Evolutionary conservation across 2,797 vertebrate species (phyloP).

Genomic region (Masticophis lateralis): DNA sequence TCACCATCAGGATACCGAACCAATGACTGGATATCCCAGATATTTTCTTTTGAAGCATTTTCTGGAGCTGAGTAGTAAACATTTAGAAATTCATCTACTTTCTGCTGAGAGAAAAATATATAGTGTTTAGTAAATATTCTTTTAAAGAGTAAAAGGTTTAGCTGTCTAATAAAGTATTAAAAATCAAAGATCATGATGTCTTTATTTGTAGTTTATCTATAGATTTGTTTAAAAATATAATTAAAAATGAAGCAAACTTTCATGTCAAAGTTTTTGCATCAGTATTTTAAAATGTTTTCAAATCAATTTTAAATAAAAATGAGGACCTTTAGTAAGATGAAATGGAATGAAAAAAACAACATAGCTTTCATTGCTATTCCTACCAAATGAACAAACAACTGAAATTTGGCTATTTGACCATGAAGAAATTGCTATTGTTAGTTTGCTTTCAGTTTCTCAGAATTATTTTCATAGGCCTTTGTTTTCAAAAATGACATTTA

Average conservation of each 20-base stretch:
- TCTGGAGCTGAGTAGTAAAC: conserved; percentile 79
- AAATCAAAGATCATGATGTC: neutral
- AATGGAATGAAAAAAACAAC: neutral
- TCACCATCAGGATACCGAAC: conserved; percentile 81
- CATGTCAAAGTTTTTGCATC: neutral
- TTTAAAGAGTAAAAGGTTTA: neutral
- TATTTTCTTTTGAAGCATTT: conserved; percentile 72
- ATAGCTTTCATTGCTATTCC: neutral
- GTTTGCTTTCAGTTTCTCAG: neutral
- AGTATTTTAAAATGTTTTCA: neutral
- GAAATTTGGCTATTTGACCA: neutral
- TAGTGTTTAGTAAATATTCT: neutral
- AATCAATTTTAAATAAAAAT: neutral
- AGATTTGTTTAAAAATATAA: neutral
- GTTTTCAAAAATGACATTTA: neutral
- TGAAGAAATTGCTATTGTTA: neutral
- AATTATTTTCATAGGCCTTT: neutral
- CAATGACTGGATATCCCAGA: conserved; percentile 69
- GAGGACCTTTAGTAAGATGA: neutral
- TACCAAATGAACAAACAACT: neutral
- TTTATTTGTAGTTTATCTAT: neutral
- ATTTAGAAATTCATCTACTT: conserved; percentile 77
- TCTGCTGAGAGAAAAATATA: conserved; percentile 55
- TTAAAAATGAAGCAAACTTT: neutral
- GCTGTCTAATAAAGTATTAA: neutral